Evolutionary conservation across 2,113 vertebrate species (phyloP).

Genomic region (Arenaria interpres): DNA sequence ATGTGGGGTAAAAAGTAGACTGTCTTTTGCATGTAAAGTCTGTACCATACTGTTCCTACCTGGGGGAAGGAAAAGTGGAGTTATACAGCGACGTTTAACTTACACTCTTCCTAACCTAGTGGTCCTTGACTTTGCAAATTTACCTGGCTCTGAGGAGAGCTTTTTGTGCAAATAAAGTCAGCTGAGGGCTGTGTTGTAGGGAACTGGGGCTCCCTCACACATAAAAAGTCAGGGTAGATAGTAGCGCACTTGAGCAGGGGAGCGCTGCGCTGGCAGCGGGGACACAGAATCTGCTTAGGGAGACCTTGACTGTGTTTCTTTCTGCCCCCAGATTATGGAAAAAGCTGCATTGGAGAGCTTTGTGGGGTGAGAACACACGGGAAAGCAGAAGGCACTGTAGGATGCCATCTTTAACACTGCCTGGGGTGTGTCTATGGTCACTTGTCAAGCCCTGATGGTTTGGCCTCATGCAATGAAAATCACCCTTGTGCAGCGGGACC

Average conservation of each 20-base stretch:
- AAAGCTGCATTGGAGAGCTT: background rate
- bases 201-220: background rate
- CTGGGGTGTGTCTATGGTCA: background rate
- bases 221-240: background rate
- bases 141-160: background rate
- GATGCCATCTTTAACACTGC: background rate
- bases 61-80: background rate
- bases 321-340: background rate
- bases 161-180: background rate
- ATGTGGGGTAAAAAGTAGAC: background rate
- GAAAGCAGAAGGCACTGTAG: background rate
- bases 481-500: background rate
- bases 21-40: background rate
- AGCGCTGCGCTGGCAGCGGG: rapidly evolving
- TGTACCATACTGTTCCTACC: background rate
- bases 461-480: background rate
- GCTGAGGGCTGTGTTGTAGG: background rate
- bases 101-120: background rate
- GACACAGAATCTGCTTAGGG: background rate
- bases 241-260: background rate
- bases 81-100: background rate
- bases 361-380: rapidly evolving
- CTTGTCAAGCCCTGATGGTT: background rate
- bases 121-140: background rate
- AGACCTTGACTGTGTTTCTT: background rate